phyloP scores from a whole-genome alignment of 2,888 invertebrate genomes.

The Drosophila mayaguana region DNA sequence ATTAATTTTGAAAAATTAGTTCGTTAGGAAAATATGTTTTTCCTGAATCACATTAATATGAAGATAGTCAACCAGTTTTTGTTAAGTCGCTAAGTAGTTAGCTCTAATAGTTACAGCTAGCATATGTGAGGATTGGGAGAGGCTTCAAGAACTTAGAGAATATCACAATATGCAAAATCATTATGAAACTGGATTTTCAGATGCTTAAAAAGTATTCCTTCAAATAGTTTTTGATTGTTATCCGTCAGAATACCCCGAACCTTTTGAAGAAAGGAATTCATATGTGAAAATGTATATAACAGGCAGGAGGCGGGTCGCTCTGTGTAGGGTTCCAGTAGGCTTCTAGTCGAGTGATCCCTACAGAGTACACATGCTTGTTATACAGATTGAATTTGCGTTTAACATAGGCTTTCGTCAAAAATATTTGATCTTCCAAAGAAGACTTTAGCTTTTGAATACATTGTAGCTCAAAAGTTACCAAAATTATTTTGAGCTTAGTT shows the following conservation, averaged over 20 bases:
- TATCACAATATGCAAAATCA: not conserved
- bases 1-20: constrained; percentile 75
- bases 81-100: not conserved
- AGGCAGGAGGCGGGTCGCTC: no score
- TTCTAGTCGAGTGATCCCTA: not conserved
- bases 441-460: not conserved
- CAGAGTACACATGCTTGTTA: no score
- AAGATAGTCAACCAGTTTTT: constrained; percentile 55
- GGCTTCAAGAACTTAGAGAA: no score
- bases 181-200: not conserved
- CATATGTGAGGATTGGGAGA: not conserved
- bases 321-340: not conserved
- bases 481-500: not conserved
- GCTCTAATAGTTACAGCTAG: not conserved
- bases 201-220: not conserved
- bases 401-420: not conserved
- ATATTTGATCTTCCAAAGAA: not conserved
- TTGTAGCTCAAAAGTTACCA: not conserved
- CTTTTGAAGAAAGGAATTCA: no score
- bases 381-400: not conserved
- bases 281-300: no score
- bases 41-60: constrained; percentile 43
- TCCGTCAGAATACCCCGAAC: no score
- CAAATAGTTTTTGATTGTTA: not conserved
- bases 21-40: constrained; percentile 60